Percentiles rank a stretch among this genome's conserved stretches.
phyloP scores from a whole-genome alignment of 1,140 invertebrate species.

The Pristionchus pacificus region DNA sequence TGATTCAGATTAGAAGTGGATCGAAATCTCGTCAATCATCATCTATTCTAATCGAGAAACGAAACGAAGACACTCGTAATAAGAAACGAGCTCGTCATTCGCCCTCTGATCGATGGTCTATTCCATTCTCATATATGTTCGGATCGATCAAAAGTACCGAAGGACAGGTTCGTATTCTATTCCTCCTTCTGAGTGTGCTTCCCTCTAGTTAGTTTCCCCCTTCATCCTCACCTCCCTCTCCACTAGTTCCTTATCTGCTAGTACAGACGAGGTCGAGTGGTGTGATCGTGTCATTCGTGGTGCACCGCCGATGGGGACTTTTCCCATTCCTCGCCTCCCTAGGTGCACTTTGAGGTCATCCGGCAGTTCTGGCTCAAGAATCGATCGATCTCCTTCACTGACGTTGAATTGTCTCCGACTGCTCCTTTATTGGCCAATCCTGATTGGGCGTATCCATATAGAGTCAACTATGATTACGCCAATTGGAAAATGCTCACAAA shows the following conservation, averaged over 20 bases:
- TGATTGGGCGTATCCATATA: slow-evolving; percentile 50
- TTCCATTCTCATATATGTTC: slow-evolving; percentile 44
- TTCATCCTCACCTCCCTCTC: too few relatives aligned
- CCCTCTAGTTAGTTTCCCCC: too few relatives aligned
- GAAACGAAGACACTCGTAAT: not conserved
- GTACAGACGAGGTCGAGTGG: not conserved
- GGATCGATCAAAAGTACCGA: slow-evolving; percentile 26
- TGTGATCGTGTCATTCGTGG: slow-evolving; percentile 38
- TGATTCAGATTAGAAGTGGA: not conserved
- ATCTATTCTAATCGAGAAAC: not conserved
- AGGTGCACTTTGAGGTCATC: slow-evolving; percentile 45
- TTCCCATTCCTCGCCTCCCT: slow-evolving; percentile 11
- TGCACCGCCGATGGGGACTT: not conserved
- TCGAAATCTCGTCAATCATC: not conserved
- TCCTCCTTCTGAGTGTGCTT: too few relatives aligned
- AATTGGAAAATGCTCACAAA: slow-evolving; percentile 54
- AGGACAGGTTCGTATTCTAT: slow-evolving; percentile 27
- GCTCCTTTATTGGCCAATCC: slow-evolving; percentile 52
- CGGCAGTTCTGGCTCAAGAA: slow-evolving; percentile 56
- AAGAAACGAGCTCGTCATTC: not conserved
- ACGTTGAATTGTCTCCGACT: slow-evolving; percentile 44
- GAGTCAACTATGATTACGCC: slow-evolving; percentile 51
- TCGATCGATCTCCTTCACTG: slow-evolving; percentile 49
- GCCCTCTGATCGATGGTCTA: slow-evolving; percentile 39
- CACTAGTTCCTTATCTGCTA: too few relatives aligned